Evolutionary conservation across 2,888 invertebrate genomes (phyloP), one percentile per base, ranked within the genome.

Genomic region (Helicoverpa assulta): DNA sequence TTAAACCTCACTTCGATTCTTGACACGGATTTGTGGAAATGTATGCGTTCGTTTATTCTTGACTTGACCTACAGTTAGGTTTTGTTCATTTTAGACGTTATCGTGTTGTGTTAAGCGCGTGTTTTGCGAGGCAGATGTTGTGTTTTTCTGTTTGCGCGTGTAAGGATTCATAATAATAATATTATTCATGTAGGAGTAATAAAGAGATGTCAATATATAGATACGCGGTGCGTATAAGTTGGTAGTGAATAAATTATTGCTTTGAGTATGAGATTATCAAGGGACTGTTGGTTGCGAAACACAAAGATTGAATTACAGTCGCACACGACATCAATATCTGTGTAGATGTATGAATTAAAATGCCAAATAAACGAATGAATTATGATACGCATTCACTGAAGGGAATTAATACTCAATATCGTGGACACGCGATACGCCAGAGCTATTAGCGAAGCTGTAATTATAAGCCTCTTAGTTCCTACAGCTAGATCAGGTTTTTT

Each of bases 21-120:
- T 92, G 93, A 93, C 93, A 92, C 90, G 93, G 93, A 93, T 94
- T 93, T 93, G 94, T 93, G 90, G 92, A 91, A 91, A 93, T 90
- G 90, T 89, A 92, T 92, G 90, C 86, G 88, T 84, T 86, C 83
- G 81, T 85, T 89, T 86, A 85, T 87, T 85, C 82, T 78, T 81
- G 78, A 79, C 76, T 78, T 89, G 90, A 89, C 86, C 89, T 85
- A 84, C 72, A 80, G 78, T 72, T 74, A 67, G 58, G 26, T 67
- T 63, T 64, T 54, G 21, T 72, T 76, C 73, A 89, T 83, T 88
- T 78, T 88, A 69, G 83, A 74, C 84, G 84, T 86, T 92, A 89
- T 83, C 70, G 33, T 62, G 53, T 56, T 26, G 56, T 1, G 19
- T 61, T 90, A 90, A 86, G 83, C 70, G 81, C 79, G 47, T 76